Evolutionary conservation across 2,888 invertebrate species (phyloP), one percentile per base, ranked within the genome.

Genomic region (Cheilosia variabilis): DNA sequence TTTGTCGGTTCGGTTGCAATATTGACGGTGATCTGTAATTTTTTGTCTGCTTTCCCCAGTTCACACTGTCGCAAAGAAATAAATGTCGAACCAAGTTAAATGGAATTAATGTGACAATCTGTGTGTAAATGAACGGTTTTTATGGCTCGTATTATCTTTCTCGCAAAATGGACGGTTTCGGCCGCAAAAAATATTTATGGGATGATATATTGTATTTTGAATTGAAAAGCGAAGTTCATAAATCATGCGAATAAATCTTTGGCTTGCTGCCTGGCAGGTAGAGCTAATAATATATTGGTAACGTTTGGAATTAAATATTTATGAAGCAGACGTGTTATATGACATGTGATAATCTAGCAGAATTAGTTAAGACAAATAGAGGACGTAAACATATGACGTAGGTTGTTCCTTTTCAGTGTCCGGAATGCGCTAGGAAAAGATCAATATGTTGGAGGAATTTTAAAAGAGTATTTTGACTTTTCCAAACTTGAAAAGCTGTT

Each of bases 31-130:
- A 65, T 52, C 50, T 65, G 52, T 37, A 19, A 34, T 47, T 31
- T 17, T 4, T n/a, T 43, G 5, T 27, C 17, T 17, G 9, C 47
- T 45, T 45, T 47, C 7, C 47, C 31, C 47, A 60, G 52, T 27
- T 7, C 15, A 53, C 15, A 22, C n/a, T 31, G 31, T 13, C 13
- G 52, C 24, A 52, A 65, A 37, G 37, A 65, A 65, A 41, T 52
- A 24, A 17, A 47, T 41, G 37, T 19, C 65, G 31, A 65, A 45
- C 55, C 15, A 43, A 68, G 55, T 55, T 37, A 41, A 43, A 68
- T 50, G 65, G 68, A 68, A 68, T 68, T 68, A 55, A 43, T 55
- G 27, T 68, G 53, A 55, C 68, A 68, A 55, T 68, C 43, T 65
- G 65, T 65, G 19, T 37, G 24, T 65, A 52, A 65, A 24, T 52